phyloP scores from a whole-genome alignment of 1,140 invertebrate species.

The Drosophila chauvacae region DNA sequence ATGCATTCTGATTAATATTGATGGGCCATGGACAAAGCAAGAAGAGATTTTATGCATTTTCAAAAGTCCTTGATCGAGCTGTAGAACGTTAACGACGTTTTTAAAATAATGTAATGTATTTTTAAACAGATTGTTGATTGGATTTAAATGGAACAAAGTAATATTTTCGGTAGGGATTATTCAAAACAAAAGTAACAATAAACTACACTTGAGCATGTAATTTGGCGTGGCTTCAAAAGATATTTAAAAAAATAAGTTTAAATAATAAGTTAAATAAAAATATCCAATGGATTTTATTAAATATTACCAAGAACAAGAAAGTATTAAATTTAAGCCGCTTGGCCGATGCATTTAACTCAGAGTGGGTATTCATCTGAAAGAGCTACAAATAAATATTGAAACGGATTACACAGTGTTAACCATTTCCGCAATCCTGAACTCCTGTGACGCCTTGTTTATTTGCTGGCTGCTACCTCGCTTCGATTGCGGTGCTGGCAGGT shows the following conservation, averaged over 20 bases:
- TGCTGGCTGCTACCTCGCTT: conserved; percentile 39
- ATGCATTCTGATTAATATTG: conserved; percentile 53
- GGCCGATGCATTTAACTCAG: neutral
- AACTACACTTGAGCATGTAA: no score
- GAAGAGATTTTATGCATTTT: neutral
- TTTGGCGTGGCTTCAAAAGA: no score
- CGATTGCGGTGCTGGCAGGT: conserved; percentile 31
- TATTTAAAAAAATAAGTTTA: neutral
- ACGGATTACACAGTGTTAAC: conserved; percentile 21
- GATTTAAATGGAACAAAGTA: neutral
- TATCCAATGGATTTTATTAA: neutral
- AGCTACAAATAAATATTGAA: conserved; percentile 3
- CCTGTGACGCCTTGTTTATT: conserved; percentile 21
- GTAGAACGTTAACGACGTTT: neutral
- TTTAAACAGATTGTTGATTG: neutral
- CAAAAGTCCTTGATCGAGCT: conserved; percentile 1
- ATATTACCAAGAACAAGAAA: neutral
- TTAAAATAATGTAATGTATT: conserved; percentile 6
- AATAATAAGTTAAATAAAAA: neutral
- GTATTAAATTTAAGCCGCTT: neutral
- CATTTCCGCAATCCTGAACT: conserved; percentile 19
- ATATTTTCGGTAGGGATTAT: neutral
- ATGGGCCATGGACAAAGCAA: conserved; percentile 20
- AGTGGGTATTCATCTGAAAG: neutral
- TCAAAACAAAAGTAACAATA: no score